phyloP scores from a whole-genome alignment of 2,888 invertebrate genomes.

The Clunio marinus region DNA sequence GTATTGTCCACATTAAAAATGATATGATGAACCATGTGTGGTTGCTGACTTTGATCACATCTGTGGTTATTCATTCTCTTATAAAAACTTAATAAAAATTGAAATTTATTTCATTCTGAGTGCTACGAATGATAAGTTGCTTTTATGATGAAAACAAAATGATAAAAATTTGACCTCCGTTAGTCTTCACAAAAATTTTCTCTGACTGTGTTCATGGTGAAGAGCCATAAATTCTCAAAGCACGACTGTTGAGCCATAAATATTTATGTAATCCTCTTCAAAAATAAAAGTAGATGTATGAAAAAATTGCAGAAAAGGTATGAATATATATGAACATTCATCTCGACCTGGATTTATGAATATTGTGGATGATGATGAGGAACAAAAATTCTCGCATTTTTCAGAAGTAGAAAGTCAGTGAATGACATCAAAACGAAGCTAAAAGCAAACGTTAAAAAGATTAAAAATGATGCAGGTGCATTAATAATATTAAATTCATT shows the following conservation, averaged over 20 bases:
- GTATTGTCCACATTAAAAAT: too few relatives aligned
- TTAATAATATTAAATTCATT: background rate
- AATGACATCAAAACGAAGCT: background rate
- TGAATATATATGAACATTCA: too few relatives aligned
- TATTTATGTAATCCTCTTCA: conserved; percentile 15
- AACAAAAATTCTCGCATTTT: too few relatives aligned
- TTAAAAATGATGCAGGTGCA: background rate
- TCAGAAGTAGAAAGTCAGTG: background rate
- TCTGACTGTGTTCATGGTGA: background rate
- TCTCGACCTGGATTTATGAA: background rate
- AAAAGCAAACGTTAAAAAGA: background rate
- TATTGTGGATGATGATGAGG: background rate
- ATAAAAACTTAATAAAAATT: background rate
- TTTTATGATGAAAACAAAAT: background rate
- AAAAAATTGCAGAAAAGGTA: background rate
- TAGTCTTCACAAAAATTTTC: background rate
- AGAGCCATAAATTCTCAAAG: conserved; percentile 1
- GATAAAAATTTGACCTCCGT: conserved; percentile 8
- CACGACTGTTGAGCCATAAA: conserved; percentile 1
- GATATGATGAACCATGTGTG: too few relatives aligned
- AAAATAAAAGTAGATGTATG: background rate
- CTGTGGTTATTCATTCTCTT: background rate
- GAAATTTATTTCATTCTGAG: conserved; percentile 21
- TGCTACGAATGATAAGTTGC: conserved; percentile 8
- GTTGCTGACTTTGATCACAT: too few relatives aligned